These are phyloP conservation scores for Epinotia ramella DNA, from an alignment of 2,888 invertebrate species.

Conservation along the genomic window DNA sequence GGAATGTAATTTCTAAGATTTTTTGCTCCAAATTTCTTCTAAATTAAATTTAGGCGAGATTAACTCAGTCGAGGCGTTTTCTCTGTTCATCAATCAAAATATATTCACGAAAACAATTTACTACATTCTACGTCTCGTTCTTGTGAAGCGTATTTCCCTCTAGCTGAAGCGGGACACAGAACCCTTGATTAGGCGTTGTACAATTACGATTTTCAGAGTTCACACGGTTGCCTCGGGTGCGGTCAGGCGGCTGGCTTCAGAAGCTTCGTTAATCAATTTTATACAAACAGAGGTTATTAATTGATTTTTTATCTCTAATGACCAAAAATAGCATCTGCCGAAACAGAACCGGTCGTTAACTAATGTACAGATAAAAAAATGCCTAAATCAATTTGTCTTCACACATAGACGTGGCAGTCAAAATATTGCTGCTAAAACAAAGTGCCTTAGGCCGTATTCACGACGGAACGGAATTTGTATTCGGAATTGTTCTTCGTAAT, in stretches of 20 bases:
- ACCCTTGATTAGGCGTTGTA: slow-evolving; percentile 71
- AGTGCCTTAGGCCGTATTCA: background rate
- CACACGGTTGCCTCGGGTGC: slow-evolving; percentile 72
- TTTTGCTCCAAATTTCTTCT: slow-evolving; percentile 43
- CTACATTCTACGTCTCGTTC: slow-evolving; percentile 71
- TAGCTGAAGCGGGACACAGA: slow-evolving; percentile 59
- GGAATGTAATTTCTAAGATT: slow-evolving; percentile 58
- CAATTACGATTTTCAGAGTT: slow-evolving; percentile 77
- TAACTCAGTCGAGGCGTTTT: slow-evolving; percentile 83
- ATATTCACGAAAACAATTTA: slow-evolving; percentile 71
- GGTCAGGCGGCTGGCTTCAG: slow-evolving; percentile 76
- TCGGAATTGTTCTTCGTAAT: background rate
- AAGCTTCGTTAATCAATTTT: slow-evolving; percentile 82
- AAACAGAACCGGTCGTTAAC: slow-evolving; percentile 74
- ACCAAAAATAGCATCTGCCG: slow-evolving; percentile 82
- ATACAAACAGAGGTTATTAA: slow-evolving; percentile 82
- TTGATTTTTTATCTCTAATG: slow-evolving; percentile 80
- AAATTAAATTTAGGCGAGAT: slow-evolving; percentile 84
- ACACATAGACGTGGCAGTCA: slow-evolving; percentile 16
- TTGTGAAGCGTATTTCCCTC: slow-evolving; percentile 44
- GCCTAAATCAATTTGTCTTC: slow-evolving; percentile 29
- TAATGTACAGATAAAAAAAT: slow-evolving; percentile 69
- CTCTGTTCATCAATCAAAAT: slow-evolving; percentile 83
- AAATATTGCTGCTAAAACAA: slow-evolving; percentile 14
- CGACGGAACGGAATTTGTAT: background rate